phyloP scores from a whole-genome alignment of 2,797 vertebrate genomes.

The Lepilemur ruficaudatus region DNA sequence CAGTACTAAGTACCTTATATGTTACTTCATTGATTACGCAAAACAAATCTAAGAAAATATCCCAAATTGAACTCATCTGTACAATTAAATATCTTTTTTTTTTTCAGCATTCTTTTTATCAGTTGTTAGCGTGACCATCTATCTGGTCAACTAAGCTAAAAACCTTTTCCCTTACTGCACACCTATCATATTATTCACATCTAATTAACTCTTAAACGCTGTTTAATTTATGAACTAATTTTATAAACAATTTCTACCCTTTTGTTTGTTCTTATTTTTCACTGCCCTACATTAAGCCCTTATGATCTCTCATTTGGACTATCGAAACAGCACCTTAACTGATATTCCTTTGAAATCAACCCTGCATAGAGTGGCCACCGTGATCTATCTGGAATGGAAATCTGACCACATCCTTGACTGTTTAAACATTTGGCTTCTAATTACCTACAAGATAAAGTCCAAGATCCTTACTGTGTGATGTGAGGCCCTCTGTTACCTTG shows the following conservation, averaged over 20 bases:
- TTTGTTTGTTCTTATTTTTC: not conserved
- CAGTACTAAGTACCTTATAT: not conserved
- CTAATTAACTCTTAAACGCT: not conserved
- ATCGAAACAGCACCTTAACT: not conserved
- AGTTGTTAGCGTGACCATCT: not conserved
- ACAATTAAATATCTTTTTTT: not conserved
- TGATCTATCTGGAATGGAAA: slow-evolving; percentile 32
- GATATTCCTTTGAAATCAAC: slow-evolving; percentile 55
- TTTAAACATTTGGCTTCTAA: slow-evolving; percentile 55
- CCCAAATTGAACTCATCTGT: not conserved
- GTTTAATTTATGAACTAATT: not conserved
- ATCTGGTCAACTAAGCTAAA: not conserved
- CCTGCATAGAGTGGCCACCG: not conserved
- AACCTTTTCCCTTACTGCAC: not conserved
- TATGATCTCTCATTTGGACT: slow-evolving; percentile 36
- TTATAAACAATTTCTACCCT: not conserved
- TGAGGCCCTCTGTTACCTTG: not conserved
- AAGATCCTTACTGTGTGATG: not conserved
- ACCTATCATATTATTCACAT: not conserved
- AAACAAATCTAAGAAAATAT: not conserved
- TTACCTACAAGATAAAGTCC: slow-evolving; percentile 33
- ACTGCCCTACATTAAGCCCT: not conserved
- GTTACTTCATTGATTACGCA: not conserved
- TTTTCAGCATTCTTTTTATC: not conserved
- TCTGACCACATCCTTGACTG: slow-evolving; percentile 55